Percentiles rank a stretch among this genome's conserved stretches.
phyloP scores from a whole-genome alignment of 1,140 invertebrate species.

The Campoletis sonorensis region DNA sequence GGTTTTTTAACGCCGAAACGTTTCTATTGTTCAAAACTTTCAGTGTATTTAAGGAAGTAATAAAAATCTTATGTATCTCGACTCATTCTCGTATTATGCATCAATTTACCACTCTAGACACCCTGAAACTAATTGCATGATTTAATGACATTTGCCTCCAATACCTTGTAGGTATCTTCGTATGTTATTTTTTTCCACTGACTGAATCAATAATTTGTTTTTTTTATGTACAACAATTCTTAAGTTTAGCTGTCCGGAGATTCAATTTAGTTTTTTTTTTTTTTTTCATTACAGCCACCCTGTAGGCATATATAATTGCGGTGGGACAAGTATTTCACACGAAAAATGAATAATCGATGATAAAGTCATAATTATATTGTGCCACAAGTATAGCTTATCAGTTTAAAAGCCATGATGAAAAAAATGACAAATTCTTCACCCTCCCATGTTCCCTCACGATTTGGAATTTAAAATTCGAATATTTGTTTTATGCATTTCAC shows the following conservation, averaged over 20 bases:
- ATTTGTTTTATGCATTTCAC: no score
- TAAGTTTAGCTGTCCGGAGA: neutral
- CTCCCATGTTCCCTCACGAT: neutral
- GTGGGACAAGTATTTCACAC: neutral
- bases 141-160: neutral
- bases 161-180: neutral
- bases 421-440: neutral
- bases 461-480: neutral
- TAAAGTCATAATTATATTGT: neutral
- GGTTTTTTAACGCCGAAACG: neutral
- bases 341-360: neutral
- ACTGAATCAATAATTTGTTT: slow-evolving; percentile 1
- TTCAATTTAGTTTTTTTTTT: neutral
- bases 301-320: neutral
- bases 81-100: neutral
- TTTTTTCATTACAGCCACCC: neutral
- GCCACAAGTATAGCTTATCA: neutral
- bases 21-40: no score
- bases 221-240: slow-evolving; percentile 4
- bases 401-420: neutral
- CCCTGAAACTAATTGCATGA: neutral
- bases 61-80: neutral
- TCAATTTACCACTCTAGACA: neutral
- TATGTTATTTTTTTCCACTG: neutral
- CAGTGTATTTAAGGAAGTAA: neutral